Percentiles rank a stretch among this genome's conserved stretches.
phyloP scores from a whole-genome alignment of 2,888 invertebrate genomes.

The Diadegma fenestrale region DNA sequence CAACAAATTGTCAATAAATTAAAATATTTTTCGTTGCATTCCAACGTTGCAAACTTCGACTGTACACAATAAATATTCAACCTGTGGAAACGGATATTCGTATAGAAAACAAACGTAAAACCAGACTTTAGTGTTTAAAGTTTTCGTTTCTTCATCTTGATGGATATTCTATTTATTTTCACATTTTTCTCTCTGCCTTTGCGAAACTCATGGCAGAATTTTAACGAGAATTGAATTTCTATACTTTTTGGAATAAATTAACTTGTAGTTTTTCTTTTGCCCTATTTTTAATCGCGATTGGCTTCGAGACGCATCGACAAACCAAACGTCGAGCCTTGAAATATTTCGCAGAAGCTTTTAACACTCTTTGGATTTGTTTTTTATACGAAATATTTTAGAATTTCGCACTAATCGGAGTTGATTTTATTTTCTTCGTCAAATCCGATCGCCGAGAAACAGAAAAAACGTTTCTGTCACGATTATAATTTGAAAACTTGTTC shows the following conservation, averaged over 20 bases:
- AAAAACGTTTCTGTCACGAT: not conserved
- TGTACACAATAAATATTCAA: not conserved
- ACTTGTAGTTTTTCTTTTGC: not conserved
- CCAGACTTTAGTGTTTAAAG: not conserved
- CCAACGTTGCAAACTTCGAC: not conserved
- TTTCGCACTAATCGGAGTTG: not conserved
- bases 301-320: constrained; percentile 10
- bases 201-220: not conserved
- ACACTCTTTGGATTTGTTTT: not conserved
- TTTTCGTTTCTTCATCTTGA: not conserved
- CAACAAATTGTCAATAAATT: no score
- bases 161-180: not conserved
- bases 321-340: not conserved
- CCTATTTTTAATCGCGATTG: not conserved
- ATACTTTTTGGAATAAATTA: not conserved
- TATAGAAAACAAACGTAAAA: not conserved
- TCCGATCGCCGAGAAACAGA: not conserved
- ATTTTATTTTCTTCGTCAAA: not conserved
- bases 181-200: no score
- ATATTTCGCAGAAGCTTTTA: not conserved
- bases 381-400: not conserved
- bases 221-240: not conserved
- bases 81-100: not conserved
- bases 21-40: no score
- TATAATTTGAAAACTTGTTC: not conserved